Percentiles rank a stretch among this genome's conserved stretches.
Conservation (phyloP, 92 coral and sea anemone species). For the Epizoanthus ramosus region DNA sequence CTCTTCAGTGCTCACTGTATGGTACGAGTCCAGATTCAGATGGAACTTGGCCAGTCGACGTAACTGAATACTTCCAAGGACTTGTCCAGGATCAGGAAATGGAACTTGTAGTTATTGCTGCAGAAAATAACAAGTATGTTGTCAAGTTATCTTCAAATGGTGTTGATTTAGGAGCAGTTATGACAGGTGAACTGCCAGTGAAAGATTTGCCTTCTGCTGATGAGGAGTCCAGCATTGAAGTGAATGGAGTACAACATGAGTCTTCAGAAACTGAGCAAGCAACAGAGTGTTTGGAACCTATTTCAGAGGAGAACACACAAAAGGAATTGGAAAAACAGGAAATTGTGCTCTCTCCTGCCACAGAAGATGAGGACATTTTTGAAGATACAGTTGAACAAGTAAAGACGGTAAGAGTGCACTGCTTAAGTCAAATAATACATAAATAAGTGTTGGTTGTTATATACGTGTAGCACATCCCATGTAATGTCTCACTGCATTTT, state of each 20-base stretch:
- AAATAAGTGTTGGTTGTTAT: not conserved
- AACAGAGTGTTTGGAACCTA: not conserved
- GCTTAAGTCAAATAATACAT: too few species aligned
- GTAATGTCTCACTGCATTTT: too few species aligned
- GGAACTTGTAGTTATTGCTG: conserved; percentile 25
- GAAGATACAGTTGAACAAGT: conserved; percentile 9
- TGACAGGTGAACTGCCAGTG: conserved; percentile 11
- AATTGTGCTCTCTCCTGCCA: not conserved
- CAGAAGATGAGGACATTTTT: conserved; percentile 9
- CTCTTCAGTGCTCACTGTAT: conserved; percentile 40
- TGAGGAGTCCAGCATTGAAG: not conserved
- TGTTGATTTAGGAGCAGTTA: conserved; percentile 22
- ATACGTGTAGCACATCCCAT: too few species aligned
- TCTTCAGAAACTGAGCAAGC: not conserved
- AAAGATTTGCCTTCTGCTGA: not conserved
- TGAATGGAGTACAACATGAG: not conserved
- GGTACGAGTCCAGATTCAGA: conserved; percentile 56
- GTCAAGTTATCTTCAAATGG: conserved; percentile 25
- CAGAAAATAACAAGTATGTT: conserved; percentile 12
- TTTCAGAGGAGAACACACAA: not conserved
- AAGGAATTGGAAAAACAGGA: not conserved
- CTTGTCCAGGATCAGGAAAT: conserved; percentile 41
- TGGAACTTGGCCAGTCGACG: conserved; percentile 75
- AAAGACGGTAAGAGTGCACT: conserved; percentile 1
- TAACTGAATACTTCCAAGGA: conserved; percentile 38